These are phyloP conservation scores for Diuraphis noxia DNA, from an alignment of 1,140 invertebrate genomes.

Conservation along the genomic window DNA sequence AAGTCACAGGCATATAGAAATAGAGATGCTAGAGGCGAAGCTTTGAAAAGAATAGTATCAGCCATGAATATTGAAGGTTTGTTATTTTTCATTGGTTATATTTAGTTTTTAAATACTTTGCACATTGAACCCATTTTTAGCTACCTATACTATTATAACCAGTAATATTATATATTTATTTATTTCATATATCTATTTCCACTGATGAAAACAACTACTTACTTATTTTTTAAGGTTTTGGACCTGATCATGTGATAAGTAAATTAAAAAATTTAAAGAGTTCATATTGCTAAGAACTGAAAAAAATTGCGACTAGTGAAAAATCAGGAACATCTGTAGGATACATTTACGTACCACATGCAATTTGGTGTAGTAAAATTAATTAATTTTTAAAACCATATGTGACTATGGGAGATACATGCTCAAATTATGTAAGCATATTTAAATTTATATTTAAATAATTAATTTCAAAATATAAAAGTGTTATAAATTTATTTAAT, in stretches of 20 bases:
- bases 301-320: conserved; percentile 48
- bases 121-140: too few species aligned
- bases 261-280: conserved; percentile 54
- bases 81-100: conserved; percentile 35
- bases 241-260: conserved; percentile 45
- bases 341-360: conserved; percentile 40
- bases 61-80: conserved; percentile 39
- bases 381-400: conserved; percentile 22
- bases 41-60: conserved; percentile 34
- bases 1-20: conserved; percentile 28
- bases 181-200: conserved; percentile 17
- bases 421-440: conserved; percentile 38
- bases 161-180: background rate
- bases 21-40: conserved; percentile 45
- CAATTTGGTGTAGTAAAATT: conserved; percentile 46
- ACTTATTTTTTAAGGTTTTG: conserved; percentile 44
- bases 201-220: conserved; percentile 24
- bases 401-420: conserved; percentile 26
- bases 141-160: too few species aligned
- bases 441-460: conserved; percentile 23
- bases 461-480: conserved; percentile 22
- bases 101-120: background rate
- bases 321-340: conserved; percentile 32
- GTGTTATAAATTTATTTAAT: conserved; percentile 16
- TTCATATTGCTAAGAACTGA: conserved; percentile 54